phyloP scores from a whole-genome alignment of 2,113 vertebrate species.

The Campylomormyrus tamandua region DNA sequence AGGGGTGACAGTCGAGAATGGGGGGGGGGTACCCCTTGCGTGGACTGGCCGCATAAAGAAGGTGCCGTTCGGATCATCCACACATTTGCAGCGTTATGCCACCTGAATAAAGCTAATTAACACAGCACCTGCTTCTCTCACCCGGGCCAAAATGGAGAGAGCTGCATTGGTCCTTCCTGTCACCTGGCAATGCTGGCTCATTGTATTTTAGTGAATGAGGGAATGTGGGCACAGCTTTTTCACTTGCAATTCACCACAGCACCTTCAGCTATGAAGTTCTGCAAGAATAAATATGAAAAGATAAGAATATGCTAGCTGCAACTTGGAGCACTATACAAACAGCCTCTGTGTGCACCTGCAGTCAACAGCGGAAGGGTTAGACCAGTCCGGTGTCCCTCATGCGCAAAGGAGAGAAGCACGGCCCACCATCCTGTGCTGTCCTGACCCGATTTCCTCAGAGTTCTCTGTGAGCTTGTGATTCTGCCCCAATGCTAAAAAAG shows the following conservation, averaged over 20 bases:
- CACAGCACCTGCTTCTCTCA: neutral
- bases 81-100: neutral
- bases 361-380: neutral
- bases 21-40: neutral
- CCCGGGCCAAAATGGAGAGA: neutral
- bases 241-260: neutral
- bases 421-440: neutral
- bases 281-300: neutral
- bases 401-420: neutral
- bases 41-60: neutral
- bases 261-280: neutral
- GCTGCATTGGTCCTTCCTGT: neutral
- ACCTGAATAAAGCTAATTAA: neutral
- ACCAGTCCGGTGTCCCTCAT: neutral
- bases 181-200: neutral
- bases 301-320: neutral
- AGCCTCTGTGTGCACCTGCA: neutral
- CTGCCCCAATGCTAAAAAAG: neutral
- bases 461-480: neutral
- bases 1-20: neutral
- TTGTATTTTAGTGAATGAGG: neutral
- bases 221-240: neutral
- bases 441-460: neutral
- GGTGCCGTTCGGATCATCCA: neutral
- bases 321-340: neutral